Percentiles rank a stretch among this genome's conserved stretches.
Conservation (phyloP, 1,140 invertebrate species). For the Drosophila sucinea region DNA sequence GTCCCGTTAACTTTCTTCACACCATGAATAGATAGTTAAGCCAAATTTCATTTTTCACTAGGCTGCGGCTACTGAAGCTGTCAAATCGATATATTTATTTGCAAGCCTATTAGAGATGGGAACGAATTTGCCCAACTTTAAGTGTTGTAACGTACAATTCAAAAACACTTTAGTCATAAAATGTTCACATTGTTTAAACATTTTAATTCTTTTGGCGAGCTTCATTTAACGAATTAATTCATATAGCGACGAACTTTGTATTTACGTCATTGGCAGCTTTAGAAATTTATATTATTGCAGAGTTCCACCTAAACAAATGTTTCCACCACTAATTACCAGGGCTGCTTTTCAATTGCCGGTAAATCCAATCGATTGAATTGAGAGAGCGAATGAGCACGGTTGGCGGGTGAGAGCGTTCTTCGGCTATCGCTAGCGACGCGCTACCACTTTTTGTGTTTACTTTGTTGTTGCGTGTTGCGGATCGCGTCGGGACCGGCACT, state of each 20-base stretch:
- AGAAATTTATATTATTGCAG: too few relatives aligned
- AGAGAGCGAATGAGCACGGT: not conserved
- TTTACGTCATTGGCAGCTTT: too few relatives aligned
- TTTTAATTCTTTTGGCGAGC: too few relatives aligned
- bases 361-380: not conserved
- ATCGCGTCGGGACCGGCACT: conserved; percentile 8
- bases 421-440: not conserved
- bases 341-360: not conserved
- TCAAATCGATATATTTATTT: not conserved
- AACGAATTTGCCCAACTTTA: too few relatives aligned
- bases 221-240: too few relatives aligned
- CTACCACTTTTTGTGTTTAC: conserved; percentile 1
- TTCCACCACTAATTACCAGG: not conserved
- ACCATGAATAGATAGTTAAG: not conserved
- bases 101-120: too few relatives aligned
- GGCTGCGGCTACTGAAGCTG: not conserved
- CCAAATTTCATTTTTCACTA: not conserved
- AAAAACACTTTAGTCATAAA: too few relatives aligned
- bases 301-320: too few relatives aligned
- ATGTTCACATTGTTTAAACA: too few relatives aligned
- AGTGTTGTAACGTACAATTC: too few relatives aligned
- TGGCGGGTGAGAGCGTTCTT: not conserved
- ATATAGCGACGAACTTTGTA: too few relatives aligned
- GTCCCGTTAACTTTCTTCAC: conserved; percentile 2
- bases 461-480: conserved; percentile 14